phyloP scores from a whole-genome alignment of 2,888 invertebrate species.

The Standfussiana lucernea region DNA sequence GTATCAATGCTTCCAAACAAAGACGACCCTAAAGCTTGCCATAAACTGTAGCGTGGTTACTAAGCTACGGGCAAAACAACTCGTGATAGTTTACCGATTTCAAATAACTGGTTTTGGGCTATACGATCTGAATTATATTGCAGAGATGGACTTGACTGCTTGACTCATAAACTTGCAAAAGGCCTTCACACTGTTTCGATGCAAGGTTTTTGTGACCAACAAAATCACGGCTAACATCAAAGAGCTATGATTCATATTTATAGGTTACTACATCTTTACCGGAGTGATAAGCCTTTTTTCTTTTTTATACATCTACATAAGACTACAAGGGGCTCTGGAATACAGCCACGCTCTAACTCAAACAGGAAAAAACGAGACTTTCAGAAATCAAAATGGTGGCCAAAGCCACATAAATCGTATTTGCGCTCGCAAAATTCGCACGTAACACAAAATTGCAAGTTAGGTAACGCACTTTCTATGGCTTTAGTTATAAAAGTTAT shows the following conservation, averaged over 20 bases:
- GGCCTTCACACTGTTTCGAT: slow-evolving; percentile 31
- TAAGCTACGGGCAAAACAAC: slow-evolving; percentile 18
- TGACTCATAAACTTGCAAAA: slow-evolving; percentile 19
- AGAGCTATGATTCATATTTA: slow-evolving; percentile 34
- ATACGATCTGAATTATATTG: slow-evolving; percentile 7
- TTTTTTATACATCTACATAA: neutral
- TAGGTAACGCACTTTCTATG: slow-evolving; percentile 69
- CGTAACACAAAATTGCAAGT: slow-evolving; percentile 67
- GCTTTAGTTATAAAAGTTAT: slow-evolving; percentile 45
- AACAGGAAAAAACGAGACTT: slow-evolving; percentile 31
- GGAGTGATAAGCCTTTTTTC: neutral
- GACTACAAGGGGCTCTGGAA: neutral
- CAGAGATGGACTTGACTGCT: slow-evolving; percentile 14
- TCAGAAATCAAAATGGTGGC: slow-evolving; percentile 47
- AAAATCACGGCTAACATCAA: slow-evolving; percentile 19
- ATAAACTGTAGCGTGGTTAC: slow-evolving; percentile 2
- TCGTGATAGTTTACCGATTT: neutral
- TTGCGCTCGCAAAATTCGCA: slow-evolving; percentile 51
- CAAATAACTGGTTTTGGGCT: slow-evolving; percentile 25
- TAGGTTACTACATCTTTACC: neutral
- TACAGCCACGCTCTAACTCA: neutral
- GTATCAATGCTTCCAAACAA: slow-evolving; percentile 10
- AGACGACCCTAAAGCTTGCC: neutral
- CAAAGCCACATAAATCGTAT: slow-evolving; percentile 48
- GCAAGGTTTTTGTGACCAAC: slow-evolving; percentile 6